Conservation (phyloP, 2,797 vertebrate genomes). For the Esox lucius region DNA sequence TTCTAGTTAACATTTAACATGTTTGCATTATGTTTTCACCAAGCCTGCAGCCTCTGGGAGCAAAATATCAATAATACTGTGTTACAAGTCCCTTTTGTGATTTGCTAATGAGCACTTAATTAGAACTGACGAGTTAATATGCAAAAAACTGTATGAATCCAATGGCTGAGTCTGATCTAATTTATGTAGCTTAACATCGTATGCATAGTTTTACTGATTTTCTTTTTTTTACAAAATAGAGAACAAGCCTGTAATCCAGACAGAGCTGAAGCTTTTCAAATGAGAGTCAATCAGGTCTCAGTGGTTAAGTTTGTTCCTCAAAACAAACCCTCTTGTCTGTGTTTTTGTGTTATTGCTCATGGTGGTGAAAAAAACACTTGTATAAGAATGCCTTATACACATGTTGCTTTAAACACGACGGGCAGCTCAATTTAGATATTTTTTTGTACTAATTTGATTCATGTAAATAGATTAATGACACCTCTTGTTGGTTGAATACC, state of each 20-base stretch:
- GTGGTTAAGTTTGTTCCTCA: conserved; percentile 38
- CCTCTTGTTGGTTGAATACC: no score
- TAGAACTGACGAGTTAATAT: conserved; percentile 33
- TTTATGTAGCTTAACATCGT: conserved; percentile 30
- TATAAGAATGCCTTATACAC: neutral
- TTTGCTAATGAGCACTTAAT: conserved; percentile 34
- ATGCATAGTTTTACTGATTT: conserved; percentile 23
- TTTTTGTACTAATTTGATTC: no score
- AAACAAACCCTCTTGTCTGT: conserved; percentile 33
- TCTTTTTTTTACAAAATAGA: conserved; percentile 21
- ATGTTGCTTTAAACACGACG: no score
- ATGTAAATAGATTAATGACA: no score
- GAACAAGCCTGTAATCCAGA: conserved; percentile 34
- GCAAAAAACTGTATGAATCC: conserved; percentile 34
- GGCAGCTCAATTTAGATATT: no score
- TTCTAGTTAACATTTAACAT: no score
- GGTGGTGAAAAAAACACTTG: no score
- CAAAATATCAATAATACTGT: conserved; percentile 21
- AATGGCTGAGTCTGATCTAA: conserved; percentile 32
- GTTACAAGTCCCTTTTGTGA: conserved; percentile 28
- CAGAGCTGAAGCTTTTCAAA: conserved; percentile 38
- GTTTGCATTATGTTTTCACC: no score
- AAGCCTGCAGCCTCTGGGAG: neutral
- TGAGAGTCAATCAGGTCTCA: conserved; percentile 33
- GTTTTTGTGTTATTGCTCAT: neutral